Conservation (phyloP, 2,888 invertebrate genomes). For the Agriotes lineatus region DNA sequence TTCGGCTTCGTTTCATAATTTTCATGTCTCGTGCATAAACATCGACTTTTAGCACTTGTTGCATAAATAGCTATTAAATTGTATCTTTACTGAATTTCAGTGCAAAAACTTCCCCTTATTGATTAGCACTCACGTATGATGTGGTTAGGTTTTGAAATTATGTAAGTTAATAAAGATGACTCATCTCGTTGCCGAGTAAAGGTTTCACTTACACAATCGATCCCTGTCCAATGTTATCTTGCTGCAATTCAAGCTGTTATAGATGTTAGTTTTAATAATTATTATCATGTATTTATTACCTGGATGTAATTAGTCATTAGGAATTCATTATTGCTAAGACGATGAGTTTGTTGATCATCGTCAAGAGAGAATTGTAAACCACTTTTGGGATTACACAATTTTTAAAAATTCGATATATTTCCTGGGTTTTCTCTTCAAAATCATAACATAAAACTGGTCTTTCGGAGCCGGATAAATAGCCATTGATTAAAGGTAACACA, state of each 20-base stretch:
- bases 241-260: background rate
- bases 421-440: background rate
- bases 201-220: background rate
- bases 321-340: background rate
- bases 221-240: background rate
- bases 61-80: too few species aligned
- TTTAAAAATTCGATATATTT: background rate
- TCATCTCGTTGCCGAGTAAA: background rate
- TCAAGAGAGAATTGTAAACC: background rate
- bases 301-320: background rate
- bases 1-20: too few species aligned
- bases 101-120: background rate
- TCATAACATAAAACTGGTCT: background rate
- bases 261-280: background rate
- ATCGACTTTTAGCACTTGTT: too few species aligned
- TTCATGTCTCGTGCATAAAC: too few species aligned
- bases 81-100: background rate
- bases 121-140: background rate
- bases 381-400: too few species aligned
- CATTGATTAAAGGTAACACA: background rate
- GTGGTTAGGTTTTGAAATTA: background rate
- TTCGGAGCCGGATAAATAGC: background rate
- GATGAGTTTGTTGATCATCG: background rate
- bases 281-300: background rate
- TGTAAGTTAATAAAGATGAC: background rate